phyloP scores from a whole-genome alignment of 2,888 invertebrate genomes.

The Thecophora atra region DNA sequence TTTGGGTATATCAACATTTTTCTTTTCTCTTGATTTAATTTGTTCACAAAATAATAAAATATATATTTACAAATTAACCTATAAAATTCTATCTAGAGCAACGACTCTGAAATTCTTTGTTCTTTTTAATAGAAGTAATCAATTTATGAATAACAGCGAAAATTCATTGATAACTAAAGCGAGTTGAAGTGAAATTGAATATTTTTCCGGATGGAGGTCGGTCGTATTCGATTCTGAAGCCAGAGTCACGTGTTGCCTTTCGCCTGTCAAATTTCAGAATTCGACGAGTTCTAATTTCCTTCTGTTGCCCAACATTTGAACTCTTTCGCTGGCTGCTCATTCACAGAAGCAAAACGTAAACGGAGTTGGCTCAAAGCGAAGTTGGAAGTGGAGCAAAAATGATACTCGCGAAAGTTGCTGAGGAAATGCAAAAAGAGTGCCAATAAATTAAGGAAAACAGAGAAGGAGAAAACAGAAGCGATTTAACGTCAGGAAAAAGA shows the following conservation, averaged over 20 bases:
- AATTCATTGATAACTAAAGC: not conserved
- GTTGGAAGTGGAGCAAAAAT: conserved; percentile 6
- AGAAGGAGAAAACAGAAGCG: not conserved
- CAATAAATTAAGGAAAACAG: not conserved
- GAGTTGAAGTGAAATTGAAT: not conserved
- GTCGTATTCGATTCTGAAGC: not conserved
- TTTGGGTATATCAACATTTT: no score
- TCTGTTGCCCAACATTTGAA: not conserved
- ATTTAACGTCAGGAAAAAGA: conserved; percentile 1
- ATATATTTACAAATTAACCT: no score
- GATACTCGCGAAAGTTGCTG: conserved; percentile 23
- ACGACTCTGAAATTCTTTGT: no score
- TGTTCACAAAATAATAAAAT: no score
- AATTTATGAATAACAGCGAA: no score
- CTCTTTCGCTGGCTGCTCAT: not conserved
- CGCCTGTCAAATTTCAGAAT: not conserved
- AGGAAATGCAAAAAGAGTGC: conserved; percentile 5
- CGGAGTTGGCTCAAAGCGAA: conserved; percentile 32
- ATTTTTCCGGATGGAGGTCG: not conserved
- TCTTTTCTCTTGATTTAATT: no score
- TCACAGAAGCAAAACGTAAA: conserved; percentile 9
- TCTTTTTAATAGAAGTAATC: conserved; percentile 16
- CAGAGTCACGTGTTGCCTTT: conserved; percentile 11
- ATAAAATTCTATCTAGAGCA: no score
- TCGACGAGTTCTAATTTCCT: not conserved